Base-by-base conservation (phyloP, 2,797 vertebrate species). In the Anableps anableps region DNA sequence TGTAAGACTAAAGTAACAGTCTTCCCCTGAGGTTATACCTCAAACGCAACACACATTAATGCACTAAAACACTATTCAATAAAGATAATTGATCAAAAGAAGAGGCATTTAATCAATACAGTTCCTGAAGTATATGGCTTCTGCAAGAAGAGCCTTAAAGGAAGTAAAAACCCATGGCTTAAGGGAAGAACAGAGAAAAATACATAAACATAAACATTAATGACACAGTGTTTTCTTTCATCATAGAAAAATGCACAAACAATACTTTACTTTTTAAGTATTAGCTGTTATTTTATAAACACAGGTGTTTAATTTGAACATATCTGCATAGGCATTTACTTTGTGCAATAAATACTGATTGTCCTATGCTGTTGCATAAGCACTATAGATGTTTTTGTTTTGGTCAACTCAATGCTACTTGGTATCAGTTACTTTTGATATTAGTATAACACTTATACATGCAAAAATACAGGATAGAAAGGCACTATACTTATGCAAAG, bases 281-380 rank as follows among this genome's bases (percentile, higher is more conserved):
- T 36, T 68, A 75, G 75, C 11, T 41, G 72, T 82, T 48, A 85
- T 55, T 83, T 77, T 80, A 81, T 66, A 87, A 79, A 91, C 80
- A 81, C 75, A 79, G 43, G 43, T 23, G 36, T 50, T 87, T 81
- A 73, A 72, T 36, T 45, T 43, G 23, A 88, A 82, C 38, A 84
- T 70, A 26, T 87, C 66, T 92, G 92, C 90, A 93, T 89, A 90
- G 88, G 80, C 73, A 0, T 83, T 81, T 72, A 87, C 29, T 76
- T 80, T 90, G 92, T 92, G 86, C 83, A 91, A 92, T 88, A 92
- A 91, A 94, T 90, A 93, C 88, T 92, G 94, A 95, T 94, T 94
- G 94, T 95, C 94, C 79, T 80, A 74, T 85, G 80, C 70, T 45
- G 38, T 85, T 94, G 92, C 88, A 91, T 92, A 91, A 72, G 79